Base-by-base conservation (phyloP, 2,113 vertebrate species). In the Rousettus leschenaultii region DNA sequence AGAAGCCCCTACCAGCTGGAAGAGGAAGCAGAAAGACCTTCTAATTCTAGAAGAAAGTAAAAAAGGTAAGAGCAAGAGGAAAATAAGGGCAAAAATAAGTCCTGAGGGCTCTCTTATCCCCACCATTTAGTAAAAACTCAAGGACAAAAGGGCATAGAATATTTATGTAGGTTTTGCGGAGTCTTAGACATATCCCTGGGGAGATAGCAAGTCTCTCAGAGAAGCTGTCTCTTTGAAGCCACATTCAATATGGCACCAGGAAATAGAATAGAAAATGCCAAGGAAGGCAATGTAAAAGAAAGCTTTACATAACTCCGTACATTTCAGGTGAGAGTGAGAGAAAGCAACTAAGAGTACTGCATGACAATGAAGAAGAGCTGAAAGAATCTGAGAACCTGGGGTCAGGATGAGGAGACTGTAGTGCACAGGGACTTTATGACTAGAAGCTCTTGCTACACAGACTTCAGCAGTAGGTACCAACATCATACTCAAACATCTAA, bases 171-270 rank as follows among this genome's bases (percentile, higher is more conserved):
- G 45, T 51, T 78, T 77, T 38, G 9, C 16, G 6, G 30, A 33
- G 45, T 22, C 38, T 19, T 40, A 57, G 18, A 65, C 19, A 77
- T 45, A 21, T 35, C 4, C 38, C 24, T 7, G 2, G 8, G 15
- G 3, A 45, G 53, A 70, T 6, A 8, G 3, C 12, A 71, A 45
- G 53, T 45, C 21, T 91, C 35, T 61, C 22, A 84, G 79, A 79
- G 22, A 94, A 68, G 30, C 7, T 84, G 24, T 74, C 33, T 90
- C 35, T 78, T 89, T 79, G 77, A 15, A 30, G 57, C 33, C 51
- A 88, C 28, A 45, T 90, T 86, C 53, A 91, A 16, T 61, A 63
- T 57, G 51, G 22, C 24, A 63, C 22, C 14, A 73, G 33, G 16
- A 19, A 66, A 40, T 21, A 68, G 35, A 61, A 80, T 57, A 57